Evolutionary conservation across 2,888 invertebrate species (phyloP).

Genomic region (Leptarthrus brevirostris): DNA sequence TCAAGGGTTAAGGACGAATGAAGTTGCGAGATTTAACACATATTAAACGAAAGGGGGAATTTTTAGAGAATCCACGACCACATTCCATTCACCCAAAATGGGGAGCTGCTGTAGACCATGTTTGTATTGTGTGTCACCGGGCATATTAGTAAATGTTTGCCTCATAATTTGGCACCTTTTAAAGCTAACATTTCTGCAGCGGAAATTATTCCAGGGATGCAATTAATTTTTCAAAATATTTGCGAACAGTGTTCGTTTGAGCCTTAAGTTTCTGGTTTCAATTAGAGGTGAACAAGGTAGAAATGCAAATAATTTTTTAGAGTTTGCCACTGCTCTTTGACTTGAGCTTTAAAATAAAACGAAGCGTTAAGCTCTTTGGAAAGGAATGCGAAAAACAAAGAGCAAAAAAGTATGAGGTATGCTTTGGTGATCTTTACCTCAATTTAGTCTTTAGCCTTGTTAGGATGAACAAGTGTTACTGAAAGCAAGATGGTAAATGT

Average conservation of each 20-base stretch:
- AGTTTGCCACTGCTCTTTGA: background rate
- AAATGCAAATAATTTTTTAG: background rate
- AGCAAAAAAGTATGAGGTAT: background rate
- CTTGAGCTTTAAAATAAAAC: background rate
- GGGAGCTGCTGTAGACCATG: too few species aligned
- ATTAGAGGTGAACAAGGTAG: background rate
- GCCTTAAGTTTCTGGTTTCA: background rate
- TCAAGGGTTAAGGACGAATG: background rate
- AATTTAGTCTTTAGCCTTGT: too few species aligned
- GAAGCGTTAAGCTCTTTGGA: background rate
- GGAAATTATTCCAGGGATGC: too few species aligned
- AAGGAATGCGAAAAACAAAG: background rate
- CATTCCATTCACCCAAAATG: too few species aligned
- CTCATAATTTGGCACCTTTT: conserved; percentile 1
- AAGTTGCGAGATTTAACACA: background rate
- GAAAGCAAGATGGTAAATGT: too few species aligned
- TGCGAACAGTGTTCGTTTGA: too few species aligned
- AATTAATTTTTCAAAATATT: too few species aligned
- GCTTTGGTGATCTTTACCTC: background rate
- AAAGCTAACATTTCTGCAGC: background rate
- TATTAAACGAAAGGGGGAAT: background rate
- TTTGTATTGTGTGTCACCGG: too few species aligned
- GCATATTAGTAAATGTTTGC: background rate
- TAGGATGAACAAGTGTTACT: too few species aligned
- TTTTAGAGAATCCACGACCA: too few species aligned